These are phyloP conservation scores for Anarrhichthys ocellatus DNA, from an alignment of 2,113 vertebrate genomes.

Conservation along the genomic window DNA sequence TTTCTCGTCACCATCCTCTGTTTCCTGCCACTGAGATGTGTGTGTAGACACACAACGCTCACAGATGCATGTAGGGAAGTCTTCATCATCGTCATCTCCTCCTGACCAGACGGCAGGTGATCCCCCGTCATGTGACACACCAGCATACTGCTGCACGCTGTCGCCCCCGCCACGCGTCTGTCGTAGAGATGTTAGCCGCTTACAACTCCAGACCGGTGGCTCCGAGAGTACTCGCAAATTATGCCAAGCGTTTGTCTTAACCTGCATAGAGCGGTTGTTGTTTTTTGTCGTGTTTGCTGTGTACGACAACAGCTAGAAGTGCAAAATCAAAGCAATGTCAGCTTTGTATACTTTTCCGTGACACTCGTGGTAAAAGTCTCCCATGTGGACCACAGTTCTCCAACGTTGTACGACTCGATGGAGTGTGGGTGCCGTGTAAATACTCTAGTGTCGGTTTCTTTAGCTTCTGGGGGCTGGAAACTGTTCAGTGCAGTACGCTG, in stretches of 20 bases:
- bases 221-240: conserved; percentile 1
- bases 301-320: conserved; percentile 6
- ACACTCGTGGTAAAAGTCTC: conserved; percentile 8
- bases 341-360: conserved; percentile 42
- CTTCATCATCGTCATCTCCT: not conserved
- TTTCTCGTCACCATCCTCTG: conserved; percentile 15
- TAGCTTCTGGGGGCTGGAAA: conserved; percentile 53
- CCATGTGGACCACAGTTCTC: conserved; percentile 4
- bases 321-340: conserved; percentile 10
- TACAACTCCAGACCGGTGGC: not conserved
- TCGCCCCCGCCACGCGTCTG: conserved; percentile 16
- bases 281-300: conserved; percentile 14
- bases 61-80: not conserved
- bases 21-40: conserved; percentile 40
- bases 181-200: conserved; percentile 45
- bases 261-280: not conserved
- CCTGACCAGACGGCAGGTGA: not conserved
- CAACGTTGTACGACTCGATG: conserved; percentile 1
- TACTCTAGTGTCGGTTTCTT: conserved; percentile 63
- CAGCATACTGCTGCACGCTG: conserved; percentile 47
- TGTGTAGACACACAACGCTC: not conserved
- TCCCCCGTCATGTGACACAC: conserved; percentile 19
- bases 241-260: conserved; percentile 34
- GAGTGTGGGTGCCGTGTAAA: conserved; percentile 64
- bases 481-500: conserved; percentile 17